Percentiles rank a stretch among this genome's conserved stretches.
phyloP scores from a whole-genome alignment of 2,113 vertebrate genomes.

The Apistogramma diplotaenia region DNA sequence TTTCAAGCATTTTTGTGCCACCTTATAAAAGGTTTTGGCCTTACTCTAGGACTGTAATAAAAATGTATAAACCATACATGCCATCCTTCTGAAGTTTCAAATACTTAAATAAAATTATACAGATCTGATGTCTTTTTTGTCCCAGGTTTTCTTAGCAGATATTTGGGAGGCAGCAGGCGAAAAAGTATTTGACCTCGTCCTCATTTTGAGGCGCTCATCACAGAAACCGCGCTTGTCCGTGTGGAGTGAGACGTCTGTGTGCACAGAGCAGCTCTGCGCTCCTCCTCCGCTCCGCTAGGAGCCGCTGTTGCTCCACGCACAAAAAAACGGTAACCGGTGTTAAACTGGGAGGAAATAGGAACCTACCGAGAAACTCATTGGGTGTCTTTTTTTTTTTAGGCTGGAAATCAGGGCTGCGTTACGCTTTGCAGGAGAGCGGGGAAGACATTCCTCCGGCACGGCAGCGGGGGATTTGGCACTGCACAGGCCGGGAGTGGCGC shows the following conservation, averaged over 20 bases:
- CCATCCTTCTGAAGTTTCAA: too few species aligned
- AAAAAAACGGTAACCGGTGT: neutral
- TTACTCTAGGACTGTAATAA: too few species aligned
- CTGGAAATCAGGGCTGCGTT: neutral
- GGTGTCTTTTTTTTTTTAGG: neutral
- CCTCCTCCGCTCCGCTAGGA: constrained; percentile 29
- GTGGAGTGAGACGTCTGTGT: neutral
- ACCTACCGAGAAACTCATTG: neutral
- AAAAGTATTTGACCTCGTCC: too few species aligned
- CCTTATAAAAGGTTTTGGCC: too few species aligned
- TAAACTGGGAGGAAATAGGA: constrained; percentile 48
- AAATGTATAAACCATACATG: too few species aligned
- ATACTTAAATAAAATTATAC: too few species aligned
- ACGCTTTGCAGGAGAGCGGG: neutral
- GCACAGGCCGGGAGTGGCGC: neutral
- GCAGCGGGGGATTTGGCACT: neutral
- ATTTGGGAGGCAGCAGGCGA: too few species aligned
- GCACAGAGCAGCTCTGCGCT: neutral
- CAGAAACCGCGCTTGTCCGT: too few species aligned
- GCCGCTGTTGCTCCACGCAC: constrained; percentile 19
- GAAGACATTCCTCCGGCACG: neutral
- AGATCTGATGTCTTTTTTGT: too few species aligned
- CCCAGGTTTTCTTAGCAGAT: too few species aligned
- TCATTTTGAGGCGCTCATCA: too few species aligned
- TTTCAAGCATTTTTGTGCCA: too few species aligned